Evolutionary conservation across 1,140 invertebrate species (phyloP).

Genomic region (Latrodectus geometricus): DNA sequence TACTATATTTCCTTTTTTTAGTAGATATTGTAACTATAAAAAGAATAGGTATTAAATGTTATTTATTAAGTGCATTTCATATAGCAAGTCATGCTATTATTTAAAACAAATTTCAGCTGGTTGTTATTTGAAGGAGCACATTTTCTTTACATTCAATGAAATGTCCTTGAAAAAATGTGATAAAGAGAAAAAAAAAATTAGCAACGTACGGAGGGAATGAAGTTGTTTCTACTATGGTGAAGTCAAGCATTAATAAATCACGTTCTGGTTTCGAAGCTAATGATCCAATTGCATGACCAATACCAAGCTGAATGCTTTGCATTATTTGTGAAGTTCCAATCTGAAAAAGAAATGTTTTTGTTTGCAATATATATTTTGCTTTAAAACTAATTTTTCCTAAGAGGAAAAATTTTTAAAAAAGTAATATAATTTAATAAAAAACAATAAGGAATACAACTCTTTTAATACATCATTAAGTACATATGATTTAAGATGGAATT

Average conservation of each 20-base stretch:
- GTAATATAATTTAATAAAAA: too few species aligned
- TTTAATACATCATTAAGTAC: too few species aligned
- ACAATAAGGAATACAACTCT: too few species aligned
- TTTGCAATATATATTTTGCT: not conserved
- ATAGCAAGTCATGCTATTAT: too few species aligned
- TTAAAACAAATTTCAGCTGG: not conserved
- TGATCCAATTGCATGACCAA: constrained; percentile 93
- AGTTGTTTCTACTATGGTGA: constrained; percentile 98
- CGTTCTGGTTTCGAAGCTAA: constrained; percentile 96
- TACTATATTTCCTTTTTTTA: too few species aligned
- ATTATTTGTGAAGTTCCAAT: constrained; percentile 97
- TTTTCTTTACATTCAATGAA: constrained; percentile 74
- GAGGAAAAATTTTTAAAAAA: too few species aligned
- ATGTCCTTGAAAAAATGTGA: constrained; percentile 1
- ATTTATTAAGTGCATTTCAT: too few species aligned
- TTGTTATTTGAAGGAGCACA: not conserved
- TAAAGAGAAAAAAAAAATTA: constrained; percentile 9
- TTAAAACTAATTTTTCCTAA: too few species aligned
- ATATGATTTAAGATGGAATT: too few species aligned
- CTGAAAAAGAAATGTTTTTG: constrained; percentile 67
- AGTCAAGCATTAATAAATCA: constrained; percentile 99
- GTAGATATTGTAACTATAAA: too few species aligned
- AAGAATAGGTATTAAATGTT: too few species aligned
- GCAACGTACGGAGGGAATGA: constrained; percentile 82
- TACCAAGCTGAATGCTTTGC: constrained; percentile 98